Conservation (phyloP, 2,888 invertebrate genomes). For the Poecilus cupreus region DNA sequence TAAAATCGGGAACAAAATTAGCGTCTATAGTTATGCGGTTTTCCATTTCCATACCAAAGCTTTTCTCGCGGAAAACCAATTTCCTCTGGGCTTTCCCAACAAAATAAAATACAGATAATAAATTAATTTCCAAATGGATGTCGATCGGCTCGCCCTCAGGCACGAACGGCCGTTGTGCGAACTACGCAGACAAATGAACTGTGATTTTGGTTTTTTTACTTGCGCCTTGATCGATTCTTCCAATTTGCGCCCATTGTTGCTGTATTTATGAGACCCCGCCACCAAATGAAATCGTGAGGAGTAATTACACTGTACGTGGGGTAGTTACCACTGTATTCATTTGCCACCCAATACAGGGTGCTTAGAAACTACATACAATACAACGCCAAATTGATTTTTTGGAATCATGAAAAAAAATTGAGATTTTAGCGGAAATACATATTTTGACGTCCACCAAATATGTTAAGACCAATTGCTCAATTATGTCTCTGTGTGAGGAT, state of each 20-base stretch:
- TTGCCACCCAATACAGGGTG: no score
- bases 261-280: background rate
- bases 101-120: conserved; percentile 54
- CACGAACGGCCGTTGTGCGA: background rate
- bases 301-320: background rate
- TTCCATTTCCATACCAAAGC: conserved; percentile 49
- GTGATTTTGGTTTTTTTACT: conserved; percentile 26
- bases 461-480: no score
- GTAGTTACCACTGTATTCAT: background rate
- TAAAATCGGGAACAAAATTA: conserved; percentile 37
- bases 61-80: conserved; percentile 39
- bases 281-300: conserved; percentile 13
- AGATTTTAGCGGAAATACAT: no score
- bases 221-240: conserved; percentile 30
- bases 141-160: background rate
- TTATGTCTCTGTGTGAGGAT: no score
- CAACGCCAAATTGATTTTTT: no score
- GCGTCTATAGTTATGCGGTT: conserved; percentile 24
- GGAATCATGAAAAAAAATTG: no score
- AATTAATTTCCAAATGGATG: conserved; percentile 49
- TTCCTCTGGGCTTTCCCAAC: conserved; percentile 20
- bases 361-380: no score
- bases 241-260: conserved; percentile 22
- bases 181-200: conserved; percentile 27
- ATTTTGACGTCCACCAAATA: no score